A percentile compares a stretch with the other conserved stretches of the same genome.
Conservation (phyloP, 2,797 vertebrate genomes). For the Arrhamphus sclerolepis region DNA sequence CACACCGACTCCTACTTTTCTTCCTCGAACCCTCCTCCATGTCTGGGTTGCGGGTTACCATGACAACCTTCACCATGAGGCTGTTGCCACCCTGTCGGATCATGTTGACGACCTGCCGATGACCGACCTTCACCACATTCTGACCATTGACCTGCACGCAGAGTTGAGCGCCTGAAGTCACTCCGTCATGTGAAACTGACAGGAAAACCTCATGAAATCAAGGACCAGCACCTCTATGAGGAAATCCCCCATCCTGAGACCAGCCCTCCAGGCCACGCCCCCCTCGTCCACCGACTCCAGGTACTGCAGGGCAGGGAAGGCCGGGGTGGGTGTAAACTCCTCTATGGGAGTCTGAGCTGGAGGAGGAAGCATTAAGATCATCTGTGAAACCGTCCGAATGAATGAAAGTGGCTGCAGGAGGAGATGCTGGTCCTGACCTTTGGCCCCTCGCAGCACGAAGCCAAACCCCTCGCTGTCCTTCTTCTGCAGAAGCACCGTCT, state of each 20-base stretch:
- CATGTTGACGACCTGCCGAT: conserved; percentile 96
- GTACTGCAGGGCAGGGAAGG: conserved; percentile 94
- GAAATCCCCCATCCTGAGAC: conserved; percentile 93
- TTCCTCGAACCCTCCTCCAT: conserved; percentile 91
- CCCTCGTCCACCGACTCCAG: conserved; percentile 94
- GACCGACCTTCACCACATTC: conserved; percentile 94
- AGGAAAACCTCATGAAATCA: neutral
- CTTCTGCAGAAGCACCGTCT: conserved; percentile 93
- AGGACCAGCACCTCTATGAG: conserved; percentile 87
- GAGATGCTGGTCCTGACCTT: conserved; percentile 81
- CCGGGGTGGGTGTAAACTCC: conserved; percentile 94
- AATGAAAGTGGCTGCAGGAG: neutral
- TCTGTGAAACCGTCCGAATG: neutral
- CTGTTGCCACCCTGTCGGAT: conserved; percentile 95
- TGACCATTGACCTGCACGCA: conserved; percentile 92
- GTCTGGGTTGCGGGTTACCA: conserved; percentile 94
- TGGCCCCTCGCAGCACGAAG: conserved; percentile 93
- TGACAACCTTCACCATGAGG: conserved; percentile 95
- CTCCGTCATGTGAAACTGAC: no score
- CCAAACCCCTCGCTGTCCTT: conserved; percentile 96
- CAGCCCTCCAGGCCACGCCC: conserved; percentile 92
- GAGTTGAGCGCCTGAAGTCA: no score
- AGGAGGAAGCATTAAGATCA: conserved; percentile 28
- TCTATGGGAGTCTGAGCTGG: conserved; percentile 95
- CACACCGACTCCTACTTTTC: conserved; percentile 82